Conservation (phyloP, 2,113 vertebrate species). For the Gadus chalcogrammus region DNA sequence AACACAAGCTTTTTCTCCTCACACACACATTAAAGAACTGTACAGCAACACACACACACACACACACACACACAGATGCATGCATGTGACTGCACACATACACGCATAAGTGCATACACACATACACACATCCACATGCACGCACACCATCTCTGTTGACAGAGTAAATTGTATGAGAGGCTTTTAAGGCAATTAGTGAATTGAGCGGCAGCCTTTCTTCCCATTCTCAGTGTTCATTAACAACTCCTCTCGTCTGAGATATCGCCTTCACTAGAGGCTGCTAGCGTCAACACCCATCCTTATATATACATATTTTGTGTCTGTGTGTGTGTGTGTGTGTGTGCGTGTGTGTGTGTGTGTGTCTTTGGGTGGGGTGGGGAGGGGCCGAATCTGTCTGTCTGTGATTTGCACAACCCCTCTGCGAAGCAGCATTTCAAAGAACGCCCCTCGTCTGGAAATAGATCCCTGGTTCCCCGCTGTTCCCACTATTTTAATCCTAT, state of each 20-base stretch:
- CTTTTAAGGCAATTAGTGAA: conserved; percentile 79
- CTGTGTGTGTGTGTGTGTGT: conserved; percentile 18
- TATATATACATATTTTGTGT: conserved; percentile 18
- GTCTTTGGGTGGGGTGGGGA: conserved; percentile 4
- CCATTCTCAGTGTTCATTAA: conserved; percentile 75
- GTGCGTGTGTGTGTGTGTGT: conserved; percentile 34
- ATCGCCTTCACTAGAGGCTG: conserved; percentile 70
- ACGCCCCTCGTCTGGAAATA: conserved; percentile 55
- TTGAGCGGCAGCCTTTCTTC: conserved; percentile 73
- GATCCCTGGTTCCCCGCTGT: conserved; percentile 42
- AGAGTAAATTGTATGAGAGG: conserved; percentile 75
- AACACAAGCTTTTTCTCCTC: conserved; percentile 48
- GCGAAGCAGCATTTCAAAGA: conserved; percentile 53
- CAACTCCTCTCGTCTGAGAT: conserved; percentile 73
- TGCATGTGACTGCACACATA: too few relatives aligned
- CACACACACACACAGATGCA: conserved; percentile 15
- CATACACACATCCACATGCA: conserved; percentile 16
- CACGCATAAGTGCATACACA: too few relatives aligned
- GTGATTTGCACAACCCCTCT: conserved; percentile 50
- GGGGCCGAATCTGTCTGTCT: conserved; percentile 34
- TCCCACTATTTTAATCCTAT: conserved; percentile 56
- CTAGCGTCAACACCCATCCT: conserved; percentile 61
- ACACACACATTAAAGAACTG: conserved; percentile 41
- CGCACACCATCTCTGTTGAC: conserved; percentile 68
- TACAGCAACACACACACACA: conserved; percentile 32